A percentile compares a stretch with the other conserved stretches of the same genome.
These are phyloP conservation scores for Microplitis manilae DNA, from an alignment of 2,888 invertebrate genomes.

Conservation along the genomic window DNA sequence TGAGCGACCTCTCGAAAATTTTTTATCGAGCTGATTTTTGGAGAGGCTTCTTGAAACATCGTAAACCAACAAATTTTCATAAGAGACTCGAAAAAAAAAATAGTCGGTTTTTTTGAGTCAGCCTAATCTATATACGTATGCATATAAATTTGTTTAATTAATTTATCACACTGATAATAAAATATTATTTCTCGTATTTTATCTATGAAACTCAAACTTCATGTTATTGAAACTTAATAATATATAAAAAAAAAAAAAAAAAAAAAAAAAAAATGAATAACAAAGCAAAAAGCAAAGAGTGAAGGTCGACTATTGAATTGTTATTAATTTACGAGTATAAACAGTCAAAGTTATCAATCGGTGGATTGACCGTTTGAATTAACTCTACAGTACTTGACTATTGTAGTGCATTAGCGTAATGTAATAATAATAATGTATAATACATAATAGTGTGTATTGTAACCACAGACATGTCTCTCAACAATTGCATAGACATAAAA, in stretches of 20 bases:
- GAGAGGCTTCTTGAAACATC: too few relatives aligned
- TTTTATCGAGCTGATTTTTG: too few relatives aligned
- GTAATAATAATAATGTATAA: background rate
- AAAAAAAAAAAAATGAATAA: constrained; percentile 11
- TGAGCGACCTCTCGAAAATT: too few relatives aligned
- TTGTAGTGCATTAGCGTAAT: background rate
- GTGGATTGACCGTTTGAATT: constrained; percentile 28
- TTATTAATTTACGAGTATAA: constrained; percentile 26
- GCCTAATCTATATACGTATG: too few relatives aligned
- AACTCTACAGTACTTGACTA: constrained; percentile 1
- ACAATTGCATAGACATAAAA: constrained; percentile 9
- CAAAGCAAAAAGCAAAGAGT: constrained; percentile 51
- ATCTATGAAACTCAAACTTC: too few relatives aligned
- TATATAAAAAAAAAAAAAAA: background rate
- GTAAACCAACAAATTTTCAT: too few relatives aligned
- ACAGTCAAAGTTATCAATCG: constrained; percentile 37
- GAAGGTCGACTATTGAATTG: constrained; percentile 63
- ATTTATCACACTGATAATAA: background rate
- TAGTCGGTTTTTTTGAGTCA: too few relatives aligned
- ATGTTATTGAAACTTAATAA: background rate
- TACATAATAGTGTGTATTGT: background rate
- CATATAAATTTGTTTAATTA: background rate
- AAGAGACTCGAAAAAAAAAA: too few relatives aligned
- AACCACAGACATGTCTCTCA: background rate
- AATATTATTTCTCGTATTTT: too few relatives aligned